These are phyloP conservation scores for Nemotelus nigrinus DNA, from an alignment of 2,888 invertebrate genomes.

Conservation along the genomic window DNA sequence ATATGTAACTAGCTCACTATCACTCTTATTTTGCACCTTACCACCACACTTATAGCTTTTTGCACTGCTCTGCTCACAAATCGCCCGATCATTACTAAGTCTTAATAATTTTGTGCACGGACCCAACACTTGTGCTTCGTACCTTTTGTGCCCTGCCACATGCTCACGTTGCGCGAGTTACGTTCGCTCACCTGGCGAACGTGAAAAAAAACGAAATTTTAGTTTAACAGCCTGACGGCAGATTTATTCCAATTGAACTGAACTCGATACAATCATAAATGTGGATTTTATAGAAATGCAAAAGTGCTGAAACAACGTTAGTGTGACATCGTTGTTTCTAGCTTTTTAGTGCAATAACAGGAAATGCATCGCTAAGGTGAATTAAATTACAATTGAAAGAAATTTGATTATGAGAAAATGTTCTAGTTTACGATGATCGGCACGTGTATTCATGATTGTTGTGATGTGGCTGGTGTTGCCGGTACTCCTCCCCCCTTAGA, in stretches of 20 bases:
- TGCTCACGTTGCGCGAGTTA: constrained; percentile 12
- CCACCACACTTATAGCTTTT: no score
- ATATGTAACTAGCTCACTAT: no score
- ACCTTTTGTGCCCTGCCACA: no score
- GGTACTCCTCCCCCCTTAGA: constrained; percentile 13
- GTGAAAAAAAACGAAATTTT: neutral
- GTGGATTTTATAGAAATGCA: neutral
- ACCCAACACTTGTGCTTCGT: no score
- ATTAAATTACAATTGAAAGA: neutral
- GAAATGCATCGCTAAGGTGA: neutral
- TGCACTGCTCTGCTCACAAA: no score
- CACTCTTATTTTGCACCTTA: no score
- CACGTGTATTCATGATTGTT: neutral
- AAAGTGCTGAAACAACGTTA: constrained; percentile 14
- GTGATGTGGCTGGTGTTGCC: neutral
- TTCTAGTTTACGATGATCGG: neutral
- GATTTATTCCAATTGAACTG: constrained; percentile 1
- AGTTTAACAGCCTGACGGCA: neutral
- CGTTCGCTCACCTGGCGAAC: constrained; percentile 2
- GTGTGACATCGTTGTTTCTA: constrained; percentile 5
- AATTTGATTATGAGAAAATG: neutral
- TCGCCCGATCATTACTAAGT: no score
- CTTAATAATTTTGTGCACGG: no score
- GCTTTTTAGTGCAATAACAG: constrained; percentile 3
- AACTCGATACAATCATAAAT: neutral